Conservation (phyloP, 2,888 invertebrate genomes). For the Limnephilus marmoratus region DNA sequence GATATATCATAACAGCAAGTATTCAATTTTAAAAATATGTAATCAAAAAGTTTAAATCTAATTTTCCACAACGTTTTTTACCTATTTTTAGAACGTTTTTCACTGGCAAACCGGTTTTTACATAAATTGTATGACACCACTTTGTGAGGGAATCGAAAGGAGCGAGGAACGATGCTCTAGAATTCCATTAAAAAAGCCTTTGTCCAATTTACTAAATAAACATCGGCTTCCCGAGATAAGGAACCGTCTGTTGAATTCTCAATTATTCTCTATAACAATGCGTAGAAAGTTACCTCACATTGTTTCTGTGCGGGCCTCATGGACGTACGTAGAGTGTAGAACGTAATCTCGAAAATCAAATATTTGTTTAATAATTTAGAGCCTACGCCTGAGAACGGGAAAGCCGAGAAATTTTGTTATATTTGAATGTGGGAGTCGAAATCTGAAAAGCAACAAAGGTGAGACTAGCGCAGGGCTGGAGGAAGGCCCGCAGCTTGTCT, state of each 20-base stretch:
- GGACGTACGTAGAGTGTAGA: neutral
- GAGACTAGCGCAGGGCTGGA: neutral
- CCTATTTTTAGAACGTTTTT: neutral
- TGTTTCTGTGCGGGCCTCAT: neutral
- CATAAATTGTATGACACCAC: neutral
- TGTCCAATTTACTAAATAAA: neutral
- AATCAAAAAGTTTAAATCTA: too few species aligned
- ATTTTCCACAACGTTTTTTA: too few species aligned
- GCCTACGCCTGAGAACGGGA: neutral
- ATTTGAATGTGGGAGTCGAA: neutral
- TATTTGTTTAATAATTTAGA: neutral
- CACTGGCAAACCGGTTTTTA: neutral
- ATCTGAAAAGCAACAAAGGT: neutral
- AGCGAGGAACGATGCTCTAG: neutral
- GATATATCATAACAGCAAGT: too few species aligned
- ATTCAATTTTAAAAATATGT: too few species aligned
- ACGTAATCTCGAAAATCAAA: neutral
- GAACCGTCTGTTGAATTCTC: neutral
- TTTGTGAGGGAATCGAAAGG: neutral
- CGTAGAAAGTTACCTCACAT: neutral
- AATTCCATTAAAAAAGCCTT: neutral
- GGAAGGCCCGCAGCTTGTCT: neutral
- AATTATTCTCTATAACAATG: neutral
- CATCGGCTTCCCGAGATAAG: neutral
- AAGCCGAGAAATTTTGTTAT: slow-evolving; percentile 2